Evolutionary conservation across 2,113 vertebrate genomes (phyloP).

Genomic region (Halichoeres trimaculatus): DNA sequence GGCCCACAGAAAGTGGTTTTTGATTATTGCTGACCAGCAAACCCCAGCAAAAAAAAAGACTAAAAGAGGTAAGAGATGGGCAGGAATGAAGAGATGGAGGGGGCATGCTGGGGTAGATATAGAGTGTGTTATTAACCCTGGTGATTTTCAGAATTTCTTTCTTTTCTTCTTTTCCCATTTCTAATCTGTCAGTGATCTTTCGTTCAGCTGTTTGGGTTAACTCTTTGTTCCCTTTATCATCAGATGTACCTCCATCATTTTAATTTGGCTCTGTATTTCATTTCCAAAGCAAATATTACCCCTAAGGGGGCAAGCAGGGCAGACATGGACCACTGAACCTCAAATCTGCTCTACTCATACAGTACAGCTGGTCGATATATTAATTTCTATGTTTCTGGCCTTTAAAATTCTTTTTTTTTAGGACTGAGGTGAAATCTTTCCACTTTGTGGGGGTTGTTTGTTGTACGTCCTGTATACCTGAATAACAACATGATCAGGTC

Average conservation of each 20-base stretch:
- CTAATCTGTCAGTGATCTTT: constrained; percentile 78
- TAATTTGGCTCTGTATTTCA: constrained; percentile 64
- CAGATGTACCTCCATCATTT: constrained; percentile 69
- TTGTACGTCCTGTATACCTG: constrained; percentile 10
- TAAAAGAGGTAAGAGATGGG: constrained; percentile 67
- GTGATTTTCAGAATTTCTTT: constrained; percentile 57
- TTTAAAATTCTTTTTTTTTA: neutral
- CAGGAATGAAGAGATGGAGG: constrained; percentile 39
- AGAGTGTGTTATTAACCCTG: constrained; percentile 75
- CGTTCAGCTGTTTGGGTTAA: constrained; percentile 68
- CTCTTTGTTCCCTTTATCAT: constrained; percentile 77
- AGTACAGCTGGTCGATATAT: constrained; percentile 47
- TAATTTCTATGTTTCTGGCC: constrained; percentile 53
- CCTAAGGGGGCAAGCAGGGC: constrained; percentile 54
- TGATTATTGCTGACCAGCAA: constrained; percentile 99
- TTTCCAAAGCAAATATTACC: constrained; percentile 63
- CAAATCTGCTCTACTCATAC: constrained; percentile 61
- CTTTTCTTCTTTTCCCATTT: constrained; percentile 59
- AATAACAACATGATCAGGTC: constrained; percentile 7
- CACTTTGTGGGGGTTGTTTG: neutral
- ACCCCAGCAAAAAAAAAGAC: constrained; percentile 85
- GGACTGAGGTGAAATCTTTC: too few relatives aligned
- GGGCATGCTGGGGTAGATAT: constrained; percentile 33
- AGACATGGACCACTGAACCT: constrained; percentile 72
- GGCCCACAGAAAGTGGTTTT: constrained; percentile 98